Evolutionary conservation across 2,888 invertebrate genomes (phyloP).

Genomic region (Junonia oenone): DNA sequence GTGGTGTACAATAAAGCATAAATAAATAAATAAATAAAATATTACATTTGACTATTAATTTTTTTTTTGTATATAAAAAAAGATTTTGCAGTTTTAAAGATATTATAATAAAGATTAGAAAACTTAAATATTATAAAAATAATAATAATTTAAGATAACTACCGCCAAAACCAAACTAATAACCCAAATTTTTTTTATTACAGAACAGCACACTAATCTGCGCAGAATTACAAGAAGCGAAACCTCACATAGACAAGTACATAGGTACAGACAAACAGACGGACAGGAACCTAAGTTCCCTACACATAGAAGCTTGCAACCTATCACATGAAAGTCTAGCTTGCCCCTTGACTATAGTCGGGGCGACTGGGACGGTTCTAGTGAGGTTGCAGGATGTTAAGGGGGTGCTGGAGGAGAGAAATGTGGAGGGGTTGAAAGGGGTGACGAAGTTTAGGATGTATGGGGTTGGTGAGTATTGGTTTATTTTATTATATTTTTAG

Average conservation of each 20-base stretch:
- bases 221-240: neutral
- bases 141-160: too few species aligned
- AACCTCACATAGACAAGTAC: neutral
- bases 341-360: neutral
- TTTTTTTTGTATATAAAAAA: too few species aligned
- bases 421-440: neutral
- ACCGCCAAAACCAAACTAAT: too few species aligned
- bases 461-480: neutral
- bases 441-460: neutral
- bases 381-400: neutral
- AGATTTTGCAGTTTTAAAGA: too few species aligned
- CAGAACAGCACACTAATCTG: neutral
- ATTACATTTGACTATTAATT: too few species aligned
- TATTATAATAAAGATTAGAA: too few species aligned
- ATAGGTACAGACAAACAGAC: neutral
- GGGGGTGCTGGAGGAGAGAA: neutral
- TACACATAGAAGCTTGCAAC: neutral
- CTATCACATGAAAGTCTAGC: neutral
- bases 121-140: too few species aligned
- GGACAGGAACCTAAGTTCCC: neutral
- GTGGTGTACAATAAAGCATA: too few species aligned
- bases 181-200: too few species aligned
- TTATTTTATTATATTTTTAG: neutral
- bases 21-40: too few species aligned
- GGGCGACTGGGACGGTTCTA: neutral